A percentile compares a stretch with the other conserved stretches of the same genome.
Evolutionary conservation across 1,140 invertebrate species (phyloP).

Genomic region (Schlechtendalia chinensis): DNA sequence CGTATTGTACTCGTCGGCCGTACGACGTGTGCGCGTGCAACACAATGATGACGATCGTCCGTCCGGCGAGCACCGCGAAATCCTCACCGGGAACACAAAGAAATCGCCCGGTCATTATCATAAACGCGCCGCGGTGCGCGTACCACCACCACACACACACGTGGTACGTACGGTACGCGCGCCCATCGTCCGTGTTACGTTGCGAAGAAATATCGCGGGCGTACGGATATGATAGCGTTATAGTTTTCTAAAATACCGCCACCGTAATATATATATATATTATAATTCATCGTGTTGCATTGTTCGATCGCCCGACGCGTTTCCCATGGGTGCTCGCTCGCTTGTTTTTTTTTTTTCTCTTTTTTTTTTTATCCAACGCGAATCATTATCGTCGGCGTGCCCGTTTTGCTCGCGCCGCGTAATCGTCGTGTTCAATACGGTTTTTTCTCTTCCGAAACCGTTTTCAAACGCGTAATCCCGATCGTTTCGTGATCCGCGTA

Average conservation of each 20-base stretch:
- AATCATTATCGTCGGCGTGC: too few species aligned
- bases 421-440: neutral
- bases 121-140: neutral
- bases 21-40: neutral
- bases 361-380: too few species aligned
- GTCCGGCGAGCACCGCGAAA: constrained; percentile 30
- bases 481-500: neutral
- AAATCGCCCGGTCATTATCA: constrained; percentile 20
- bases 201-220: neutral
- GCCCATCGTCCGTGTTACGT: neutral
- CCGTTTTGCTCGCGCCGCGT: neutral
- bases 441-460: neutral
- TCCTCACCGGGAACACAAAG: constrained; percentile 16
- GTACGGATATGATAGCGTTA: neutral
- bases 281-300: too few species aligned
- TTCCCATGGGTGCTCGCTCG: too few species aligned
- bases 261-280: too few species aligned
- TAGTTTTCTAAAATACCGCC: neutral
- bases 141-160: neutral
- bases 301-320: neutral
- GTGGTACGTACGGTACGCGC: neutral
- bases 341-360: too few species aligned
- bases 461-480: neutral
- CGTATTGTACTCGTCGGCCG: too few species aligned
- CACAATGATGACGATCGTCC: constrained; percentile 24